Conservation (phyloP, 2,888 invertebrate species). For the Hofmannophila pseudospretella region DNA sequence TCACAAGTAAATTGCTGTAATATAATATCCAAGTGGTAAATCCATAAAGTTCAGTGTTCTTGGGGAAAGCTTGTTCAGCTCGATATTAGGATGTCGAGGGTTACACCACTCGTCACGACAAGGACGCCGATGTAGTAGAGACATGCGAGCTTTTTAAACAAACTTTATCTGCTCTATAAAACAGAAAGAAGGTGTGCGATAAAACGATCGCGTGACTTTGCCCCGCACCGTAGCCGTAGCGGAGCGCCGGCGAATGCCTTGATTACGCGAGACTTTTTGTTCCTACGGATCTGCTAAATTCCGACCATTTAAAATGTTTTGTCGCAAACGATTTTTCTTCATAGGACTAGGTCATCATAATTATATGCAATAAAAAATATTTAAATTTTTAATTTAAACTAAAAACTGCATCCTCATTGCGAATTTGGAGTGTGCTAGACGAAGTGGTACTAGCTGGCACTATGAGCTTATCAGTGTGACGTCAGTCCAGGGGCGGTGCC, state of each 20-base stretch:
- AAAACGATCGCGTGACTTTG: slow-evolving; percentile 72
- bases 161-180: slow-evolving; percentile 70
- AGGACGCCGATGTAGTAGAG: slow-evolving; percentile 61
- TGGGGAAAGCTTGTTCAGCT: slow-evolving; percentile 32
- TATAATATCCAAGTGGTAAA: slow-evolving; percentile 9
- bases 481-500: slow-evolving; percentile 71
- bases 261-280: slow-evolving; percentile 51
- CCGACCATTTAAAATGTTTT: slow-evolving; percentile 1
- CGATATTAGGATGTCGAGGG: slow-evolving; percentile 50
- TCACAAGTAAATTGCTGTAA: slow-evolving; percentile 8
- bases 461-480: slow-evolving; percentile 66
- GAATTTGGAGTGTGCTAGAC: slow-evolving; percentile 34
- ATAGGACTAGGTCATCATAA: no score
- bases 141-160: slow-evolving; percentile 74
- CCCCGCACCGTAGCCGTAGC: slow-evolving; percentile 50
- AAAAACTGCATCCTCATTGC: slow-evolving; percentile 21
- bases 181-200: slow-evolving; percentile 72
- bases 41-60: slow-evolving; percentile 15
- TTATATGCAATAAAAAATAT: no score
- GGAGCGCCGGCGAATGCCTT: slow-evolving; percentile 61
- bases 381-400: no score
- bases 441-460: slow-evolving; percentile 70
- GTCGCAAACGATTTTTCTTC: no score
- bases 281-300: slow-evolving; percentile 19
- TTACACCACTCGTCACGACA: slow-evolving; percentile 66